Evolutionary conservation across 2,113 vertebrate species (phyloP).

Genomic region (Pangasianodon hypophthalmus): DNA sequence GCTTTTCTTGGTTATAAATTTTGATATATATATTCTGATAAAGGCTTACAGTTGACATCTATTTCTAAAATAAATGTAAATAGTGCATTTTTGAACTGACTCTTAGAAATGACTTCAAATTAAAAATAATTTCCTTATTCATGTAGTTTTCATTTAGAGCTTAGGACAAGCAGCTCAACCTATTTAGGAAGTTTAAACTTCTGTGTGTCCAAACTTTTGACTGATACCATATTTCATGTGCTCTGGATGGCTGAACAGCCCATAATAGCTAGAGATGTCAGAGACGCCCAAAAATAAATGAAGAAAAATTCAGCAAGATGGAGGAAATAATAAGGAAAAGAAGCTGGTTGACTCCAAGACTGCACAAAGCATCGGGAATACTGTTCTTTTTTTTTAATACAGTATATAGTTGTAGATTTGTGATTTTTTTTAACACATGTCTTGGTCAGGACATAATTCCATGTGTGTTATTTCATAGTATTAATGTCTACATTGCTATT

Average conservation of each 20-base stretch:
- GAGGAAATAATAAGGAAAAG: slow-evolving; percentile 48
- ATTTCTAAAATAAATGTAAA: background rate
- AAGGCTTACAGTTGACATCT: background rate
- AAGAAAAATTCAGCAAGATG: slow-evolving; percentile 52
- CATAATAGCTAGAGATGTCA: slow-evolving; percentile 54
- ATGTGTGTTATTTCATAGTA: background rate
- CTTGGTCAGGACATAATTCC: background rate
- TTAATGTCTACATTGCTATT: background rate
- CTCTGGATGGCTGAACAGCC: slow-evolving; percentile 42
- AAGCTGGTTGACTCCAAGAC: background rate
- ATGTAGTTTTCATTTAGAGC: background rate
- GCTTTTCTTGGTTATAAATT: background rate
- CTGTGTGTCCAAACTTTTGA: background rate
- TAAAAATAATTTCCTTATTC: background rate
- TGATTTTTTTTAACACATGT: background rate
- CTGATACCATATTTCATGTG: slow-evolving; percentile 18
- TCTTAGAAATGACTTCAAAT: background rate
- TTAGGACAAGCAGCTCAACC: background rate
- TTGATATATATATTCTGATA: background rate
- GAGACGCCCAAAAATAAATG: slow-evolving; percentile 53
- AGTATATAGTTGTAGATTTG: background rate
- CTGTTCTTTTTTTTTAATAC: background rate
- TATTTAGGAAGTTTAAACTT: background rate
- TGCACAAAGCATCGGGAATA: background rate
- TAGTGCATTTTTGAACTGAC: background rate